Evolutionary conservation across 2,797 vertebrate genomes (phyloP), one percentile per base, ranked within the genome.

Genomic region (Prionace glauca): DNA sequence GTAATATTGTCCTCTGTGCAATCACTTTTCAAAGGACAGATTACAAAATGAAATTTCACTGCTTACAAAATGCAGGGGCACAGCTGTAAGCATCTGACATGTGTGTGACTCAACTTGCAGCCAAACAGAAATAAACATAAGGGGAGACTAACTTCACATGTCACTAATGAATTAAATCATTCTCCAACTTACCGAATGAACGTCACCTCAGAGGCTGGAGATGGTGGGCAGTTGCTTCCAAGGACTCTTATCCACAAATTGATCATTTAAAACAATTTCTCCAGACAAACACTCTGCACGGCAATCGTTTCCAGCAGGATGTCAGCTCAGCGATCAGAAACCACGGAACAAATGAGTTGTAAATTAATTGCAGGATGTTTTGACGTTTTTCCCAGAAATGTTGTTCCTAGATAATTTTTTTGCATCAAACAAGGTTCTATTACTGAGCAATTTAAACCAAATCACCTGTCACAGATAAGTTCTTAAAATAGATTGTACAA

Each of bases 231-330:
- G 65, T 36, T 41, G 62, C n/a, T 36, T 41, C 18, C 29, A 92
- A 92, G 62, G 60, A 92, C n/a, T 92, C n/a, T n/a, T n/a, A 92
- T 92, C 22, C n/a, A 8, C n/a, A 92, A 67, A 92, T 67, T 69
- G n/a, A 41, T 36, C 22, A 65, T 69, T 92, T 69, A 67, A n/a
- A 92, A 69, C 65, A 92, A 92, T 20, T 67, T 92, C 90, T 69
- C 10, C 90, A 41, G 22, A 69, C n/a, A 92, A 92, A 90, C 29
- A 62, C 29, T 8, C 29, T 1, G 18, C 56, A 62, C 56, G n/a
- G 20, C 18, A 92, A 92, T 69, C 90, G 24, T 92, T 92, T 41
- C 18, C 65, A 69, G 62, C 90, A 92, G n/a, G 41, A 92, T 92
- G 29, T 69, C n/a, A 92, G 65, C 11, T 1, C 62, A 69, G n/a